phyloP scores from a whole-genome alignment of 2,797 vertebrate species.

The Aulostomus chinensis region DNA sequence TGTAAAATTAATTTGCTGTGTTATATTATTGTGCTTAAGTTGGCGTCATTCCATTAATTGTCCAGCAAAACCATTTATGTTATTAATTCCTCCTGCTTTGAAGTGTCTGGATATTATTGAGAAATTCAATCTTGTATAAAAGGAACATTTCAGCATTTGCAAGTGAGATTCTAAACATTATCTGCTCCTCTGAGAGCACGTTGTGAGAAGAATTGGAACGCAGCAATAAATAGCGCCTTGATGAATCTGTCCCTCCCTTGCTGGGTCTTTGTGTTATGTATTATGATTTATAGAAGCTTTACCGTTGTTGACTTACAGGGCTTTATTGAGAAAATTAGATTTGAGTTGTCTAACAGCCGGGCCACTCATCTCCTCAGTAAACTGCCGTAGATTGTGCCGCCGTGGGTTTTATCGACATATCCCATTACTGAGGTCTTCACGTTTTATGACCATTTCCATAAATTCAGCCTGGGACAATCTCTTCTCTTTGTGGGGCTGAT shows the following conservation, averaged over 20 bases:
- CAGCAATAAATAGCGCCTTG: constrained; percentile 53
- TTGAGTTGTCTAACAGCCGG: constrained; percentile 77
- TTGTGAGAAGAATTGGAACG: constrained; percentile 30
- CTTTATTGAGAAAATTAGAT: constrained; percentile 79
- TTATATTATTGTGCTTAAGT: too few relatives aligned
- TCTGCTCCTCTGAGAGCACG: constrained; percentile 1
- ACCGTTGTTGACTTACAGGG: constrained; percentile 74
- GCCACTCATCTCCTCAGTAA: constrained; percentile 80
- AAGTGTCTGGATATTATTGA: too few relatives aligned
- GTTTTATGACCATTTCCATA: constrained; percentile 79
- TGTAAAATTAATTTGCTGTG: too few relatives aligned
- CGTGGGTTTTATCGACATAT: constrained; percentile 80
- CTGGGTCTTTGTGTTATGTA: constrained; percentile 18
- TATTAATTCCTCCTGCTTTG: too few relatives aligned
- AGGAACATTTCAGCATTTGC: too few relatives aligned
- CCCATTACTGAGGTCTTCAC: constrained; percentile 82
- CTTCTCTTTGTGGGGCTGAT: constrained; percentile 56
- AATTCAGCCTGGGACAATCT: constrained; percentile 72
- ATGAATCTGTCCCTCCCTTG: constrained; percentile 61
- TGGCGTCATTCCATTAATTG: too few relatives aligned
- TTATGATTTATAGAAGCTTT: constrained; percentile 68
- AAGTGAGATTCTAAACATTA: background rate
- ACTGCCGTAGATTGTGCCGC: constrained; percentile 75
- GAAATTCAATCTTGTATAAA: too few relatives aligned
- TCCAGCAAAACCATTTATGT: too few relatives aligned